Conservation (phyloP, 2,113 vertebrate species). For the Microcebus jonahi region DNA sequence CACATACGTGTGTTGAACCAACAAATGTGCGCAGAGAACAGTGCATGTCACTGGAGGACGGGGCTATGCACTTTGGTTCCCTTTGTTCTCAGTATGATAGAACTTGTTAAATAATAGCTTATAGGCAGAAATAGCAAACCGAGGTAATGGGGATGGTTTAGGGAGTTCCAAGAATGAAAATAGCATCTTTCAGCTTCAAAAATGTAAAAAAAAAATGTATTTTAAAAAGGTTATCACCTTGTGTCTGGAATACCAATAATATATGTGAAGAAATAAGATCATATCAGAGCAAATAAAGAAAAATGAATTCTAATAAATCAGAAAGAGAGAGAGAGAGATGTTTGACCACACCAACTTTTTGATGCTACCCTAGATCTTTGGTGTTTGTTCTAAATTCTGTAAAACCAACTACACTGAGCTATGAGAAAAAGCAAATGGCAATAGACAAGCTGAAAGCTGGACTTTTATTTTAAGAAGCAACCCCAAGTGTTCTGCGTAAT, state of each 20-base stretch:
- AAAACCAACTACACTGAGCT: neutral
- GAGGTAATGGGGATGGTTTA: neutral
- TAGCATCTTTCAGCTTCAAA: neutral
- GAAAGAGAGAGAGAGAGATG: neutral
- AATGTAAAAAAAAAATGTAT: neutral
- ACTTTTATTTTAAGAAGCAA: constrained; percentile 34
- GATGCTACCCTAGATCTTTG: neutral
- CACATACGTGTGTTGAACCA: neutral
- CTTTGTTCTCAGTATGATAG: neutral
- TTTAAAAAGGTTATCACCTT: neutral
- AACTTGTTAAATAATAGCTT: neutral
- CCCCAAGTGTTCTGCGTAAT: neutral
- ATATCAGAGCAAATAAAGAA: constrained; percentile 44
- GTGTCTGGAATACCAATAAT: neutral
- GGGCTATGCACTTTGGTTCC: neutral
- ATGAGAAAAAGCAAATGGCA: neutral
- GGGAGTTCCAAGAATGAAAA: neutral
- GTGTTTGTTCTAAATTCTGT: constrained; percentile 50
- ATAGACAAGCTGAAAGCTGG: neutral
- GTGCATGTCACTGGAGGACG: neutral
- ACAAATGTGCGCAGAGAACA: neutral
- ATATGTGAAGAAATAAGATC: constrained; percentile 41
- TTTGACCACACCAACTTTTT: neutral
- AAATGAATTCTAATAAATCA: constrained; percentile 38
- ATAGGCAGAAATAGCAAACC: neutral